Percentiles rank a stretch among this genome's conserved stretches.
These are phyloP conservation scores for Suricata suricatta DNA, from an alignment of 2,113 vertebrate genomes.

Conservation along the genomic window DNA sequence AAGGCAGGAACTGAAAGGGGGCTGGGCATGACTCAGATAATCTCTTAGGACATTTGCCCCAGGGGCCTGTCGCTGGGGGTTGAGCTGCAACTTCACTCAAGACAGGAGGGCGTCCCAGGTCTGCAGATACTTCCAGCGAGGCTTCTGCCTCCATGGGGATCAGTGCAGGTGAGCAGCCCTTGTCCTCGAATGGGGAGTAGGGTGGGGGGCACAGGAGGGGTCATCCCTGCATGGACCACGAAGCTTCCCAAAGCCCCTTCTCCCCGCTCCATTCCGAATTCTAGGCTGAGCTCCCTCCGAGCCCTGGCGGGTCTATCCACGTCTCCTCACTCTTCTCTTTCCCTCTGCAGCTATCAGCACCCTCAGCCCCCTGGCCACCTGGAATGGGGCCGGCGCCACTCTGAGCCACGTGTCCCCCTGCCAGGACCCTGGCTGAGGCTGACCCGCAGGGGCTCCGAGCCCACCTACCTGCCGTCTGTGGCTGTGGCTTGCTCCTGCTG, in stretches of 20 bases:
- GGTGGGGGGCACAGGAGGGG: neutral
- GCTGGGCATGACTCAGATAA: neutral
- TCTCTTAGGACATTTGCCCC: slow-evolving; percentile 86
- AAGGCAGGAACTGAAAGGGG: neutral
- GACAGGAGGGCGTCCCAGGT: slow-evolving; percentile 79
- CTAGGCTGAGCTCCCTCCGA: neutral
- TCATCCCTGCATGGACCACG: too few relatives aligned
- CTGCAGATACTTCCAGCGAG: slow-evolving; percentile 91
- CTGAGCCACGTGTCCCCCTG: slow-evolving; percentile 51
- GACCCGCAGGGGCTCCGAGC: slow-evolving; percentile 79
- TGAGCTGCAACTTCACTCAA: slow-evolving; percentile 85
- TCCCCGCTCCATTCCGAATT: neutral
- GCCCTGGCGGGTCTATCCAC: neutral
- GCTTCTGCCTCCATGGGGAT: slow-evolving; percentile 89
- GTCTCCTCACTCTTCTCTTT: neutral
- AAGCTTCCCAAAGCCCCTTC: neutral
- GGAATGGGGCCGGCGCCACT: slow-evolving; percentile 42
- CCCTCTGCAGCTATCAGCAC: slow-evolving; percentile 85
- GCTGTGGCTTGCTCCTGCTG: neutral
- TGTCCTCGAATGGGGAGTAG: neutral
- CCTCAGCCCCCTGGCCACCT: slow-evolving; percentile 45
- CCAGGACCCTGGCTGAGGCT: neutral
- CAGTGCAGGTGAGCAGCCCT: slow-evolving; percentile 85
- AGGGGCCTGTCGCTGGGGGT: slow-evolving; percentile 84
- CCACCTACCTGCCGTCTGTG: slow-evolving; percentile 53